Evolutionary conservation across 2,113 vertebrate species (phyloP).

Genomic region (Pleuronectes platessa): DNA sequence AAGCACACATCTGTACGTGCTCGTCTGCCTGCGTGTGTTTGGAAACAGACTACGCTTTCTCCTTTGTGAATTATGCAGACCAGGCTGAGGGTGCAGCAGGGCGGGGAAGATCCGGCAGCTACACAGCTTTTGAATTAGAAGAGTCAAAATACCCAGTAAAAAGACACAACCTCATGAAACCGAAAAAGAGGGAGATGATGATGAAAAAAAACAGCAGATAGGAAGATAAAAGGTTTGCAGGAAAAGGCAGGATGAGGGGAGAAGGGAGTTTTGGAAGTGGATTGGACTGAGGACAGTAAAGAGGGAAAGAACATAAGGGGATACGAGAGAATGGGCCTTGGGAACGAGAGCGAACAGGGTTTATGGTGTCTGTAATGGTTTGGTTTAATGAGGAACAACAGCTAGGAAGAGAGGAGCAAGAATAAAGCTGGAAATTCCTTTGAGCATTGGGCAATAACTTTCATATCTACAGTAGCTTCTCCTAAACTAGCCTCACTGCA

Average conservation of each 20-base stretch:
- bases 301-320: background rate
- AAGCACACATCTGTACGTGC: slow-evolving; percentile 32
- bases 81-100: slow-evolving; percentile 36
- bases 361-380: slow-evolving; percentile 7
- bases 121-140: slow-evolving; percentile 76
- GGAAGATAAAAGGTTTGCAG: slow-evolving; percentile 12
- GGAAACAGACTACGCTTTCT: slow-evolving; percentile 46
- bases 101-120: slow-evolving; percentile 49
- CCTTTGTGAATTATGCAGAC: slow-evolving; percentile 77
- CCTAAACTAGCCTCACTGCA: background rate
- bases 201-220: background rate
- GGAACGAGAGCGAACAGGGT: slow-evolving; percentile 4
- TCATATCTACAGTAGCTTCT: slow-evolving; percentile 17
- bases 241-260: background rate
- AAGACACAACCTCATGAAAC: slow-evolving; percentile 40
- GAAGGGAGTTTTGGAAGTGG: slow-evolving; percentile 1
- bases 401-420: background rate
- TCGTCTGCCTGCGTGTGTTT: slow-evolving; percentile 29
- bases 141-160: slow-evolving; percentile 47
- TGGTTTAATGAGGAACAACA: slow-evolving; percentile 21
- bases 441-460: slow-evolving; percentile 14
- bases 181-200: slow-evolving; percentile 8
- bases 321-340: background rate
- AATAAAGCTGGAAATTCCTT: background rate
- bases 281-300: slow-evolving; percentile 23